Percentiles rank a stretch among this genome's conserved stretches.
Conservation (phyloP, 2,888 invertebrate species). For the Mimachlamys varia region DNA sequence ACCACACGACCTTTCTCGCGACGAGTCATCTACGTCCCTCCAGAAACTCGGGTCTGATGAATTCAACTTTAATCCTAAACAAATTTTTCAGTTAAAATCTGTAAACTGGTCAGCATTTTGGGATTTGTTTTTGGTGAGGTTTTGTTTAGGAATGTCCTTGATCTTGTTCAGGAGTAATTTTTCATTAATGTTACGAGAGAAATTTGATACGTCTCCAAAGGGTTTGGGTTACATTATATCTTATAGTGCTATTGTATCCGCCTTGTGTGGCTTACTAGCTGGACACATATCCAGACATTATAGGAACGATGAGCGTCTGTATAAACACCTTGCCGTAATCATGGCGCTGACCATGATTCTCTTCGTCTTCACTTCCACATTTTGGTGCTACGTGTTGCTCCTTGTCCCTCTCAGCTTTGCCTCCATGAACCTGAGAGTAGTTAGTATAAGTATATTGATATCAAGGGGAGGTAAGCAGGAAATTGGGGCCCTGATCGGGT, state of each 20-base stretch:
- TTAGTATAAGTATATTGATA: constrained; percentile 74
- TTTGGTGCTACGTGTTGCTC: constrained; percentile 66
- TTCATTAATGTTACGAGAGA: constrained; percentile 71
- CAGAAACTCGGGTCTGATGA: constrained; percentile 63
- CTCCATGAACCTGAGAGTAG: constrained; percentile 76
- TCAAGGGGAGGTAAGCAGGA: constrained; percentile 68
- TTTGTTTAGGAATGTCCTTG: constrained; percentile 77
- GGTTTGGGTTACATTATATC: constrained; percentile 79
- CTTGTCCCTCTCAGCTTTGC: constrained; percentile 75
- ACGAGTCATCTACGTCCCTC: constrained; percentile 54
- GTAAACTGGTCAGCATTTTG: constrained; percentile 76
- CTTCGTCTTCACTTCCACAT: constrained; percentile 65
- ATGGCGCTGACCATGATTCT: constrained; percentile 64
- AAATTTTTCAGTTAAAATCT: constrained; percentile 62
- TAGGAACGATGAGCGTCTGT: constrained; percentile 65
- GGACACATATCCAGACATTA: constrained; percentile 72
- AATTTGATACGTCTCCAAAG: constrained; percentile 72
- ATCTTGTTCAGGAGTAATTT: constrained; percentile 79
- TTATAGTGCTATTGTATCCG: constrained; percentile 74
- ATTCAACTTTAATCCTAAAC: constrained; percentile 60
- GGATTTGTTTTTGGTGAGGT: constrained; percentile 79
- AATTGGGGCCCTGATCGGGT: constrained; percentile 77
- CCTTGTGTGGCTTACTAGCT: constrained; percentile 75
- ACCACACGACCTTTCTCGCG: constrained; percentile 42
- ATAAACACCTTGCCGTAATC: constrained; percentile 69